phyloP scores from a whole-genome alignment of 2,888 invertebrate species.

The Drosophila pegasa region DNA sequence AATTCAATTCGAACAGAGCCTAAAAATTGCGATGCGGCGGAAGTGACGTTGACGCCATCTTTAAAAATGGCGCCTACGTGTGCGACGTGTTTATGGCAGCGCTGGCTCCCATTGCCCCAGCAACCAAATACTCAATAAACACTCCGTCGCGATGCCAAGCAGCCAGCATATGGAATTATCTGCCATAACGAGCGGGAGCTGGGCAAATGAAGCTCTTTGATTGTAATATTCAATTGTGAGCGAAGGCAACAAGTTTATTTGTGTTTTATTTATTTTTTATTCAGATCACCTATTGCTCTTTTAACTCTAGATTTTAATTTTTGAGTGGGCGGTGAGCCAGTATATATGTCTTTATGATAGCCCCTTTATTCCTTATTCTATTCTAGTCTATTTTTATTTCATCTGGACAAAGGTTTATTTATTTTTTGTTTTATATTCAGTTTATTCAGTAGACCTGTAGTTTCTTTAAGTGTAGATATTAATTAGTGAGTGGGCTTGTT shows the following conservation, averaged over 20 bases:
- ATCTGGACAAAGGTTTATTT: too few relatives aligned
- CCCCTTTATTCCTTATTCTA: too few relatives aligned
- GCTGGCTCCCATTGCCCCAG: conserved; percentile 22
- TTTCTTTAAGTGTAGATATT: too few relatives aligned
- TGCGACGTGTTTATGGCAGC: conserved; percentile 74
- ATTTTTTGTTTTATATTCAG: too few relatives aligned
- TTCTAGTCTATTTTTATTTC: too few relatives aligned
- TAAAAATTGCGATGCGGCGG: conserved; percentile 36
- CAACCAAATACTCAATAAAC: conserved; percentile 62
- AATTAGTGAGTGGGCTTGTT: too few relatives aligned
- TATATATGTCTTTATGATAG: too few relatives aligned
- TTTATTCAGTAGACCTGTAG: too few relatives aligned
- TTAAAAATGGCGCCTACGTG: conserved; percentile 73
- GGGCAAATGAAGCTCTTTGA: background rate
- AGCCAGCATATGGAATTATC: conserved; percentile 13
- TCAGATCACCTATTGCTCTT: too few relatives aligned
- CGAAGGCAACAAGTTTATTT: background rate
- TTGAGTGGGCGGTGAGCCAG: too few relatives aligned
- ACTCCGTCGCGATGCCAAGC: conserved; percentile 19
- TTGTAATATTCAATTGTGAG: background rate
- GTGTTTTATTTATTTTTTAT: background rate
- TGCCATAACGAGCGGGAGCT: background rate
- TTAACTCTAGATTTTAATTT: too few relatives aligned
- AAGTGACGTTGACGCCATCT: conserved; percentile 67
- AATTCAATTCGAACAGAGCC: conserved; percentile 64